These are phyloP conservation scores for Coregonus suidteri DNA, from an alignment of 2,797 vertebrate genomes.

Conservation along the genomic window DNA sequence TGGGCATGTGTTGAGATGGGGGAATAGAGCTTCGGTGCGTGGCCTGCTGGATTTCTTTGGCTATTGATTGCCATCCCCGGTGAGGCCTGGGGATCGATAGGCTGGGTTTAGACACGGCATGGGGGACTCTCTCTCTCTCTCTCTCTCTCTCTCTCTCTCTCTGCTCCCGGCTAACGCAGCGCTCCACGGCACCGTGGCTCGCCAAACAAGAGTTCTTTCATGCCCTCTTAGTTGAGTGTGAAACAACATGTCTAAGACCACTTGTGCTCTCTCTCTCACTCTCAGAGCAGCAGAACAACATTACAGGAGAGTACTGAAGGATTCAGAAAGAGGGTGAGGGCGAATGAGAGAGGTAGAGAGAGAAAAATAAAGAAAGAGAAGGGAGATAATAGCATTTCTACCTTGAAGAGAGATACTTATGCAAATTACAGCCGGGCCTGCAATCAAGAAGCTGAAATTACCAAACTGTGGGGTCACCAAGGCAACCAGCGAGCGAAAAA, in stretches of 20 bases:
- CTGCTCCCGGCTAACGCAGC: conserved; percentile 23
- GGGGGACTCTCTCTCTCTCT: conserved; percentile 52
- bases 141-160: not conserved
- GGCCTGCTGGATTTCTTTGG: conserved; percentile 73
- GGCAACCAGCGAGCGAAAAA: conserved; percentile 64
- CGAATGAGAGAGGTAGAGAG: conserved; percentile 6
- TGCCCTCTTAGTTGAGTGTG: conserved; percentile 2
- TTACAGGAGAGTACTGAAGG: not conserved
- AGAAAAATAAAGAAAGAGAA: conserved; percentile 10
- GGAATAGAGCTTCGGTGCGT: conserved; percentile 68
- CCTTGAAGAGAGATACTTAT: conserved; percentile 69
- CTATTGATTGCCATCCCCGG: conserved; percentile 76
- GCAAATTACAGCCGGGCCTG: conserved; percentile 68
- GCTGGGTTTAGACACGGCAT: conserved; percentile 70
- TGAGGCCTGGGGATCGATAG: conserved; percentile 71
- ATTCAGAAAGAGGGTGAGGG: conserved; percentile 16
- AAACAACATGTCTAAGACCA: conserved; percentile 35
- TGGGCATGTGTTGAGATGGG: conserved; percentile 69
- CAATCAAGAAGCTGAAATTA: conserved; percentile 78
- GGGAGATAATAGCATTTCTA: conserved; percentile 50
- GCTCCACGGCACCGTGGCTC: conserved; percentile 34
- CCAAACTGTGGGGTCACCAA: conserved; percentile 69
- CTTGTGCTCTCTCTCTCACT: conserved; percentile 39
- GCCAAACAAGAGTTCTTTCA: conserved; percentile 27
- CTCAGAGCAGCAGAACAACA: conserved; percentile 22